A percentile compares a stretch with the other conserved stretches of the same genome.
Conservation (phyloP, 1,140 invertebrate genomes). For the Leptopilina clavipes region DNA sequence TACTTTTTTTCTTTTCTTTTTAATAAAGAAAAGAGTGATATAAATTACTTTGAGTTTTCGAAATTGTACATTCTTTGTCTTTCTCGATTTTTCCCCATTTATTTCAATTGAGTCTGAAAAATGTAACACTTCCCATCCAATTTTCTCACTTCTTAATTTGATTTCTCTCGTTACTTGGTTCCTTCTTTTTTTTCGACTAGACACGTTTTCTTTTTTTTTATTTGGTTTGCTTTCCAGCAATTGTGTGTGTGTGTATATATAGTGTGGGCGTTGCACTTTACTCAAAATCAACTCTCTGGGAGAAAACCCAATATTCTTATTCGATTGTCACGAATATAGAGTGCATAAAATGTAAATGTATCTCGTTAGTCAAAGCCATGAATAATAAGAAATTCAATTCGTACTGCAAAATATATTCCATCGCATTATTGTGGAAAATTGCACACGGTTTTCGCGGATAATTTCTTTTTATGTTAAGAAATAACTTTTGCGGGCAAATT, state of each 20-base stretch:
- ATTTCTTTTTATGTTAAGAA: conserved; percentile 1
- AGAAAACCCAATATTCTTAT: conserved; percentile 33
- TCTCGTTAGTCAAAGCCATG: conserved; percentile 27
- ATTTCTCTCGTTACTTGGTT: not conserved
- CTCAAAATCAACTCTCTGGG: not conserved
- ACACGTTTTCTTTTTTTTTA: conserved; percentile 2
- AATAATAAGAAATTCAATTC: conserved; percentile 28
- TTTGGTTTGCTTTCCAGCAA: not conserved
- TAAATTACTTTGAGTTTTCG: not conserved
- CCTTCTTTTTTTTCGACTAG: too few species aligned
- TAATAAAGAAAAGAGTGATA: not conserved
- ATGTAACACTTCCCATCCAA: conserved; percentile 22
- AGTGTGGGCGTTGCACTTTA: not conserved
- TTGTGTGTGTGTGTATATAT: too few species aligned
- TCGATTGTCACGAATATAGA: conserved; percentile 31
- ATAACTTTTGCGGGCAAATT: too few species aligned
- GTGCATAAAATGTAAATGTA: conserved; percentile 26
- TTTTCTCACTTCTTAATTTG: conserved; percentile 16
- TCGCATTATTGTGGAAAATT: not conserved
- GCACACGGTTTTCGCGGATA: not conserved
- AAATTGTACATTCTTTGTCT: conserved; percentile 3
- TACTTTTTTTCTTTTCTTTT: too few species aligned
- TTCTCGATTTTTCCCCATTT: conserved; percentile 20
- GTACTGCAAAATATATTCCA: not conserved
- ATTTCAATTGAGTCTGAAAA: conserved; percentile 7